These are phyloP conservation scores for Eristalis intricaria DNA, from an alignment of 2,888 invertebrate species.

Conservation along the genomic window DNA sequence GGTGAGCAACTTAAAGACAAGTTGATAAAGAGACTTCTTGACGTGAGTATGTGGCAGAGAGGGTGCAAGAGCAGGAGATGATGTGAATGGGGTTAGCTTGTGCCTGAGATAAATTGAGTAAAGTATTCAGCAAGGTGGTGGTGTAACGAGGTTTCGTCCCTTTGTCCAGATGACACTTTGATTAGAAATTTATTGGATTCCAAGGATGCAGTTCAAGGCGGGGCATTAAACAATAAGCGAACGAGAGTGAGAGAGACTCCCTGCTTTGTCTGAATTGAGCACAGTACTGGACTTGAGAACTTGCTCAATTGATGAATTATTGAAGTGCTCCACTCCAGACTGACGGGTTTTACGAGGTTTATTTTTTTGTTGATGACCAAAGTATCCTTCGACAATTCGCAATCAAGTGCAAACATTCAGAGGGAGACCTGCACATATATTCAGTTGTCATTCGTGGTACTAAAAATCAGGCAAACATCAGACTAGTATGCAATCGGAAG, in stretches of 20 bases:
- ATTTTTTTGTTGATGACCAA: no score
- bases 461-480: no score
- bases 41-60: constrained; percentile 21
- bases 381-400: no score
- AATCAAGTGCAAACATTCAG: no score
- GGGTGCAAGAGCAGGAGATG: background rate
- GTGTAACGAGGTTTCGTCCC: constrained; percentile 24
- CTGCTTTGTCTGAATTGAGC: background rate
- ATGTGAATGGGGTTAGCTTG: constrained; percentile 20
- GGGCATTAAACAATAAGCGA: background rate
- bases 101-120: constrained; percentile 41
- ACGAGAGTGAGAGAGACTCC: background rate
- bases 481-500: no score
- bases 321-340: background rate
- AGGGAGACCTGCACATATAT: no score
- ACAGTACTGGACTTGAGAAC: background rate
- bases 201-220: constrained; percentile 9
- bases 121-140: constrained; percentile 31
- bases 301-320: background rate
- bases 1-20: constrained; percentile 52
- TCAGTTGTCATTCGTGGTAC: no score
- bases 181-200: constrained; percentile 45
- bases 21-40: constrained; percentile 46
- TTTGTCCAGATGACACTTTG: constrained; percentile 18
- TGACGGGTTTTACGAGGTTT: no score